Evolutionary conservation across 1,140 invertebrate species (phyloP).

Genomic region (Medauroidea extradentata): DNA sequence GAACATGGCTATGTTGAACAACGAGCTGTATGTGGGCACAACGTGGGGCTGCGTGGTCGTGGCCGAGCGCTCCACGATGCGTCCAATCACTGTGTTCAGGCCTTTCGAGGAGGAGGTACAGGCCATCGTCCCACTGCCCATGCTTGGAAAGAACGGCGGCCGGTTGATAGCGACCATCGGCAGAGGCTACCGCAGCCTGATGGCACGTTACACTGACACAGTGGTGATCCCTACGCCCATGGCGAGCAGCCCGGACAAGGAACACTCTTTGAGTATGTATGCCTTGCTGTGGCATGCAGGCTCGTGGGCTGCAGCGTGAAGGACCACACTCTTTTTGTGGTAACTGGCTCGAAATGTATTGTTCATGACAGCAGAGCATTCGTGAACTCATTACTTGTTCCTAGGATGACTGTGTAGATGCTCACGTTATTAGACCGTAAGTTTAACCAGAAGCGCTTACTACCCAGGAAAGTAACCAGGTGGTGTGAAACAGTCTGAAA

Average conservation of each 20-base stretch:
- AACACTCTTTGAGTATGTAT: conserved; percentile 47
- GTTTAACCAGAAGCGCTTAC: no score
- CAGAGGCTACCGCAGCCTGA: conserved; percentile 74
- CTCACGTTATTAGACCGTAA: no score
- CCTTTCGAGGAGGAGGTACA: conserved; percentile 82
- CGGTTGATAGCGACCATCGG: conserved; percentile 71
- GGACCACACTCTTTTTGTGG: no score
- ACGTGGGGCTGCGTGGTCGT: conserved; percentile 90
- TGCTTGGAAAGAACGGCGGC: conserved; percentile 40
- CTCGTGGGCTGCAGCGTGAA: conserved; percentile 9
- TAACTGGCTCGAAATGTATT: no score
- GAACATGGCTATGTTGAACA: conserved; percentile 63
- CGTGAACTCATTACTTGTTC: no score
- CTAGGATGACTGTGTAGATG: no score
- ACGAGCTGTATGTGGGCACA: conserved; percentile 80
- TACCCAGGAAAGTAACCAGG: no score
- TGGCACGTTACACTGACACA: conserved; percentile 46
- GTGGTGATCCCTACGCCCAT: conserved; percentile 12
- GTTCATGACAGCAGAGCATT: no score
- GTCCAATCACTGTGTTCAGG: conserved; percentile 84
- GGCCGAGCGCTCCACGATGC: conserved; percentile 69
- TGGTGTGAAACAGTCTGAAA: no score
- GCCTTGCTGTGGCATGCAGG: conserved; percentile 63
- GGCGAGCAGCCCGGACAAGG: neutral
- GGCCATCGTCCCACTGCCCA: conserved; percentile 28